Evolutionary conservation across 2,888 invertebrate genomes (phyloP).

Genomic region (Cartodere bifasciata): DNA sequence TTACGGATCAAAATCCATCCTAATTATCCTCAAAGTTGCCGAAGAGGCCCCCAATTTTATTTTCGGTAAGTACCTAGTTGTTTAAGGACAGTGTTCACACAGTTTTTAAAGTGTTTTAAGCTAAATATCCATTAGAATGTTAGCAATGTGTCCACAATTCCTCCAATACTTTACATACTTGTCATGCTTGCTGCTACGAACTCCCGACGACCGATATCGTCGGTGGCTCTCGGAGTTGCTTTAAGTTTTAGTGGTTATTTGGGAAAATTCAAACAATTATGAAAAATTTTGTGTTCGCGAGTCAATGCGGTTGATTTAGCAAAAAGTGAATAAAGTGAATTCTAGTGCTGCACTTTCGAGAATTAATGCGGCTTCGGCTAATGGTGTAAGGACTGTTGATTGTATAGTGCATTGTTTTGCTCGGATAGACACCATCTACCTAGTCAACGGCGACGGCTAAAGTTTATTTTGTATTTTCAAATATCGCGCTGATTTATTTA

Average conservation of each 20-base stretch:
- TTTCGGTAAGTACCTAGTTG: conserved; percentile 59
- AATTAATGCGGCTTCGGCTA: too few relatives aligned
- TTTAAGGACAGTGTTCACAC: conserved; percentile 48
- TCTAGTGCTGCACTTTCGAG: too few relatives aligned
- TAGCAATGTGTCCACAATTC: conserved; percentile 62
- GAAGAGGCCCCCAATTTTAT: conserved; percentile 50
- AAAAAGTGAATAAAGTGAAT: too few relatives aligned
- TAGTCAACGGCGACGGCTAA: too few relatives aligned
- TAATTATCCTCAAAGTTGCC: conserved; percentile 50
- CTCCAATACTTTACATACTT: conserved; percentile 68
- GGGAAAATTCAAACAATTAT: conserved; percentile 6
- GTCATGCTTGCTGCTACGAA: conserved; percentile 55
- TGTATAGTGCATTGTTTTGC: too few relatives aligned
- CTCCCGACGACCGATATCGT: conserved; percentile 32
- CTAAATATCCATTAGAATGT: conserved; percentile 56
- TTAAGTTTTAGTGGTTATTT: conserved; percentile 26
- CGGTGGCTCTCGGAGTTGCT: conserved; percentile 29
- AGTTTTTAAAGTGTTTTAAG: conserved; percentile 44
- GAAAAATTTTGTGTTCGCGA: too few relatives aligned
- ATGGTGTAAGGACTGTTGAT: too few relatives aligned
- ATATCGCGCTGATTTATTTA: too few relatives aligned
- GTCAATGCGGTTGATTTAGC: too few relatives aligned
- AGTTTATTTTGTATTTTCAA: too few relatives aligned
- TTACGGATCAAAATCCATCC: conserved; percentile 55
- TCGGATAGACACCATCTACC: too few relatives aligned